A percentile compares a stretch with the other conserved stretches of the same genome.
phyloP scores from a whole-genome alignment of 2,113 vertebrate genomes.

The Alaudala cheleensis region DNA sequence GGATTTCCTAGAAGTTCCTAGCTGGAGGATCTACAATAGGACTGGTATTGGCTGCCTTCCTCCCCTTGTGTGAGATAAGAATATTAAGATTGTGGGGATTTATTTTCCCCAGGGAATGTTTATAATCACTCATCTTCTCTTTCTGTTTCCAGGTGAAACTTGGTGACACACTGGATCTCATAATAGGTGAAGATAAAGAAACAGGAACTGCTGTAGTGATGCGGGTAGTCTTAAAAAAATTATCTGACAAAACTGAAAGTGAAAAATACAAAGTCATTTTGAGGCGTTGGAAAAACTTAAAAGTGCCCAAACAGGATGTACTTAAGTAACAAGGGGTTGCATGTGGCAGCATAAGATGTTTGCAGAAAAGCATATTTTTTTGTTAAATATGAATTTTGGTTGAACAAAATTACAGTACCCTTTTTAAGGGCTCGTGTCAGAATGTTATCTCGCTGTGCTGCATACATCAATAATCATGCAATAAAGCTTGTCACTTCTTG shows the following conservation, averaged over 20 bases:
- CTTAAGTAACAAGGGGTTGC: constrained; percentile 64
- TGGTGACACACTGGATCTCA: constrained; percentile 89
- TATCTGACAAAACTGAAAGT: constrained; percentile 72
- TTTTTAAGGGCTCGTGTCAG: constrained; percentile 36
- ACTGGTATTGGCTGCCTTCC: background rate
- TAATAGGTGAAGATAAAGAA: constrained; percentile 83
- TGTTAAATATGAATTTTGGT: constrained; percentile 52
- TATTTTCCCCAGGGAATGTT: background rate
- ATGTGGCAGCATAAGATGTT: background rate
- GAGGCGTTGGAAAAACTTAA: constrained; percentile 88
- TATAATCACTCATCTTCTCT: background rate
- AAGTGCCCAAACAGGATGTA: constrained; percentile 80
- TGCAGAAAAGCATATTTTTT: background rate
- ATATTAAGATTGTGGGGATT: background rate
- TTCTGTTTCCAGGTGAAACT: constrained; percentile 84
- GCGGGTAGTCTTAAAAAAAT: constrained; percentile 83
- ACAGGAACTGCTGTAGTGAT: constrained; percentile 83
- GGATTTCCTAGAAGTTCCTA: background rate
- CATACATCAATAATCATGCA: background rate
- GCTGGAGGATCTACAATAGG: background rate
- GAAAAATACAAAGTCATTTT: constrained; percentile 85
- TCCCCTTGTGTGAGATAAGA: background rate
- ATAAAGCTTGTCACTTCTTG: background rate
- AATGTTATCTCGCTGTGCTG: background rate
- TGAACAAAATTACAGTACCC: constrained; percentile 60